Evolutionary conservation across 2,888 invertebrate species (phyloP).

Genomic region (Neoscelio sp.): DNA sequence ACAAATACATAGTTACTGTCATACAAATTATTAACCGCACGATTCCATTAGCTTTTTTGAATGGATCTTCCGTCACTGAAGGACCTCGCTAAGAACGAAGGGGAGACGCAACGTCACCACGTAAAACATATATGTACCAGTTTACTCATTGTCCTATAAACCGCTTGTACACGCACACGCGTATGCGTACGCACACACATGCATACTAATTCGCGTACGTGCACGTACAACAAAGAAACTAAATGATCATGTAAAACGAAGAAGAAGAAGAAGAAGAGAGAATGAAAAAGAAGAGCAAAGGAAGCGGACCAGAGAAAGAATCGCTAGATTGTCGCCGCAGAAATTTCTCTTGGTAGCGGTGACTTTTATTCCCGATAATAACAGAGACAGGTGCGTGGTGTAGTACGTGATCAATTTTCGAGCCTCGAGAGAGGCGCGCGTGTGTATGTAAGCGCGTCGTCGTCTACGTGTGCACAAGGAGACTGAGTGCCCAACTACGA

Average conservation of each 20-base stretch:
- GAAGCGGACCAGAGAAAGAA: slow-evolving; percentile 59
- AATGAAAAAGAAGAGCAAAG: slow-evolving; percentile 50
- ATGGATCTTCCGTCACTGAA: slow-evolving; percentile 53
- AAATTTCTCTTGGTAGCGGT: slow-evolving; percentile 81
- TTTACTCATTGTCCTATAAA: slow-evolving; percentile 40
- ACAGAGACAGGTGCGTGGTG: slow-evolving; percentile 77
- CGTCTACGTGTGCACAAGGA: slow-evolving; percentile 38
- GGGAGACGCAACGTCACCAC: slow-evolving; percentile 55
- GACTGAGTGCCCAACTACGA: slow-evolving; percentile 74
- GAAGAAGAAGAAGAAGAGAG: slow-evolving; percentile 19
- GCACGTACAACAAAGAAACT: slow-evolving; percentile 35
- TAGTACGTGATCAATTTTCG: slow-evolving; percentile 82
- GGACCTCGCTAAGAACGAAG: slow-evolving; percentile 43
- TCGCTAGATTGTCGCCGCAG: slow-evolving; percentile 79
- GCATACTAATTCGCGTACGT: slow-evolving; percentile 1
- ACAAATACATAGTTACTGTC: slow-evolving; percentile 62
- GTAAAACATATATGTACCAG: slow-evolving; percentile 68
- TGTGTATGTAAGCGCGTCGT: slow-evolving; percentile 33
- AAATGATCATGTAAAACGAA: slow-evolving; percentile 51
- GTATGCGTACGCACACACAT: slow-evolving; percentile 9
- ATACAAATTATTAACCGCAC: slow-evolving; percentile 69
- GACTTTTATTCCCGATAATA: slow-evolving; percentile 83
- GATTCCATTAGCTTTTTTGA: slow-evolving; percentile 72
- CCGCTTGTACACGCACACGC: neutral
- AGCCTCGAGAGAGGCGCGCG: slow-evolving; percentile 61